Percentiles rank a stretch among this genome's conserved stretches.
Evolutionary conservation across 1,140 invertebrate genomes (phyloP).

Genomic region (Drosophila sucinea): DNA sequence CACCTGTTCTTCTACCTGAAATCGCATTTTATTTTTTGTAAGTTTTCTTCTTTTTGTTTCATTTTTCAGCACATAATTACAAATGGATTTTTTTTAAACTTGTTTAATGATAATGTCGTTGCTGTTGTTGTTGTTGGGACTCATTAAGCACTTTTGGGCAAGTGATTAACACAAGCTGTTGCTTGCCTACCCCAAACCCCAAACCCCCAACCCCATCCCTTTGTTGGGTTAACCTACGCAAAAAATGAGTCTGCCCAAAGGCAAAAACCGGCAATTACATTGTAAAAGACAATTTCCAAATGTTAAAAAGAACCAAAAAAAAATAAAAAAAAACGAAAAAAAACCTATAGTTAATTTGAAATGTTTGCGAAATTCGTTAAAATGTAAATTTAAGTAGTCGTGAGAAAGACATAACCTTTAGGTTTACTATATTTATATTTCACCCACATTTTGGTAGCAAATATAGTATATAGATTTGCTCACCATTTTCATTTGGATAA

Average conservation of each 20-base stretch:
- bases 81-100: constrained; percentile 70
- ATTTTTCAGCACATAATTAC: constrained; percentile 60
- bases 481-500: too few relatives aligned
- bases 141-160: constrained; percentile 73
- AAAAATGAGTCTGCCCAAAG: constrained; percentile 41
- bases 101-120: constrained; percentile 47
- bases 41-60: constrained; percentile 39
- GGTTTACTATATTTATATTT: neutral
- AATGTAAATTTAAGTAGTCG: constrained; percentile 44
- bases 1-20: constrained; percentile 9
- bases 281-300: constrained; percentile 52
- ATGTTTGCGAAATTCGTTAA: constrained; percentile 14
- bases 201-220: constrained; percentile 47
- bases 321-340: neutral
- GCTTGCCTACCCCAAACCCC: constrained; percentile 54
- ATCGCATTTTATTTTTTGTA: constrained; percentile 35
- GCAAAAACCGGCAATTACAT: constrained; percentile 42
- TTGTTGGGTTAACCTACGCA: constrained; percentile 19
- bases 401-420: neutral
- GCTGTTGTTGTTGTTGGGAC: constrained; percentile 45
- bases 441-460: neutral
- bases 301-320: constrained; percentile 1
- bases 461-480: neutral
- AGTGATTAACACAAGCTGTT: constrained; percentile 77
- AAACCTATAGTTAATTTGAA: neutral